A percentile compares a stretch with the other conserved stretches of the same genome.
These are phyloP conservation scores for Prunella fulvescens DNA, from an alignment of 2,113 vertebrate species.

Conservation along the genomic window DNA sequence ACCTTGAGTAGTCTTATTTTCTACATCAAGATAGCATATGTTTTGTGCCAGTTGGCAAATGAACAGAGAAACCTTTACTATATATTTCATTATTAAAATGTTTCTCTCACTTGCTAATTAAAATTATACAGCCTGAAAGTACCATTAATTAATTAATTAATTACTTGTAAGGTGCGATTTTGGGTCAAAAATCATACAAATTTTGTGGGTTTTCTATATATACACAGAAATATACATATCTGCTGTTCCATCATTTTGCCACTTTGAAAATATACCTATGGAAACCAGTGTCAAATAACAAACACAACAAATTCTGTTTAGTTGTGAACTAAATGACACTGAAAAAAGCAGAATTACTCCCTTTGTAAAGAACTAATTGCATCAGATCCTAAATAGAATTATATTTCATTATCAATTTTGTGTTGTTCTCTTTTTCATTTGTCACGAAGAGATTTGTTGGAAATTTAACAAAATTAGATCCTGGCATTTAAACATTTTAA, in stretches of 20 bases:
- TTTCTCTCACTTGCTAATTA: not conserved
- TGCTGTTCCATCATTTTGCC: not conserved
- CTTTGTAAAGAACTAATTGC: not conserved
- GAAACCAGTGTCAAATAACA: not conserved
- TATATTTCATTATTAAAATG: not conserved
- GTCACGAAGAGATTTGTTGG: rapidly evolving
- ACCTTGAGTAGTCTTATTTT: not conserved
- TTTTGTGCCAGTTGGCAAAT: not conserved
- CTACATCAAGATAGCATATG: not conserved
- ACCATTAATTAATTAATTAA: not conserved
- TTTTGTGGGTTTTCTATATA: not conserved
- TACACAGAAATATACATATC: not conserved
- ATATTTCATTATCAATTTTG: not conserved
- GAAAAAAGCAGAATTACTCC: not conserved
- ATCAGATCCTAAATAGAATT: not conserved
- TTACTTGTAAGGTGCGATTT: not conserved
- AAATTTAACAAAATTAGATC: not conserved
- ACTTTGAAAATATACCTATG: not conserved
- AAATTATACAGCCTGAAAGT: not conserved
- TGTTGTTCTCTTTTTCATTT: not conserved
- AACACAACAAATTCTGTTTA: not conserved
- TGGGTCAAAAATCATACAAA: not conserved
- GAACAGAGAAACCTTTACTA: not conserved
- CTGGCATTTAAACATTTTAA: not conserved
- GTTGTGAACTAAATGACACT: not conserved